A percentile compares a stretch with the other conserved stretches of the same genome.
These are phyloP conservation scores for Hippocampus abdominalis DNA, from an alignment of 2,113 vertebrate species.

Conservation along the genomic window DNA sequence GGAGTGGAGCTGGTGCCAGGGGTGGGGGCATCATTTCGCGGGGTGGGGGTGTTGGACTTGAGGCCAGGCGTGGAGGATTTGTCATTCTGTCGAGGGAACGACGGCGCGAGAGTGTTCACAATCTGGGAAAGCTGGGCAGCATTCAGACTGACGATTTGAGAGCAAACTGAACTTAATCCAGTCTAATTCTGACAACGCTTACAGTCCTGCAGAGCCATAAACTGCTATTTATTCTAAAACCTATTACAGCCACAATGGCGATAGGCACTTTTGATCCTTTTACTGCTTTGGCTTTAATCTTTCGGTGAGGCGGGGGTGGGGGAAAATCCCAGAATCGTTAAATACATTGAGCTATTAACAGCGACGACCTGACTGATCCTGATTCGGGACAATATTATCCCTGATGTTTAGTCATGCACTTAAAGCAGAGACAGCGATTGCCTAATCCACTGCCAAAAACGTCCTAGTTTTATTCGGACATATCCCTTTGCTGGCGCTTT, in stretches of 20 bases:
- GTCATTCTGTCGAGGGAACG: conserved; percentile 81
- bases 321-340: conserved; percentile 64
- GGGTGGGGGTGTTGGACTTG: conserved; percentile 94
- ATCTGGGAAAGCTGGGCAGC: conserved; percentile 51
- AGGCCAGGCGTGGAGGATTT: conserved; percentile 94
- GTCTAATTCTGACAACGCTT: conserved; percentile 74
- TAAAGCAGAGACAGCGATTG: conserved; percentile 68
- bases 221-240: conserved; percentile 76
- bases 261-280: conserved; percentile 67
- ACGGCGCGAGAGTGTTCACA: conserved; percentile 52
- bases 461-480: conserved; percentile 56
- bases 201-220: conserved; percentile 69
- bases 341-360: conserved; percentile 73
- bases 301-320: conserved; percentile 59
- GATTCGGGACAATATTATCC: conserved; percentile 71
- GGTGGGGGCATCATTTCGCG: conserved; percentile 87
- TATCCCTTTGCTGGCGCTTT: conserved; percentile 47
- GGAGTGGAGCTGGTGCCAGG: conserved; percentile 94
- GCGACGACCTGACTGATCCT: conserved; percentile 69
- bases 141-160: conserved; percentile 70
- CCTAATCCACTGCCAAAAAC: conserved; percentile 65
- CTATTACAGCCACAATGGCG: conserved; percentile 74
- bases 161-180: conserved; percentile 70
- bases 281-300: conserved; percentile 72
- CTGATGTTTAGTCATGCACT: conserved; percentile 74